Conservation (phyloP, 2,888 invertebrate genomes). For the Drosophila sordidula region DNA sequence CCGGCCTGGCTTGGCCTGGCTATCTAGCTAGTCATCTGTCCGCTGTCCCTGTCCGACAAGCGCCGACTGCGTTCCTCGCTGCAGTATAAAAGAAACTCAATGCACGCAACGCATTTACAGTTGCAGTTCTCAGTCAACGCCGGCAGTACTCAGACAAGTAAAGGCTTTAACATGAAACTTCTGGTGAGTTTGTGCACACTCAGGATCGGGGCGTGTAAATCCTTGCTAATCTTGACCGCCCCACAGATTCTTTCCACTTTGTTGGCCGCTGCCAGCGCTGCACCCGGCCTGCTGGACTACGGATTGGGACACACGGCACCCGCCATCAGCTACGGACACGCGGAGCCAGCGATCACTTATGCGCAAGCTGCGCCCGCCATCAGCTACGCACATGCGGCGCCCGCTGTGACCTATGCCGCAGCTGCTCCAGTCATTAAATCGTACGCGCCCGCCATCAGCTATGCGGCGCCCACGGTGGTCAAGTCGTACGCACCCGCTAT, state of each 20-base stretch:
- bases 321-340: slow-evolving; percentile 38
- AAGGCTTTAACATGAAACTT: slow-evolving; percentile 74
- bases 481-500: slow-evolving; percentile 70
- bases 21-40: slow-evolving; percentile 39
- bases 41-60: slow-evolving; percentile 17
- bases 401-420: slow-evolving; percentile 61
- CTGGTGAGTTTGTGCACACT: slow-evolving; percentile 66
- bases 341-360: slow-evolving; percentile 38
- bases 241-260: slow-evolving; percentile 72
- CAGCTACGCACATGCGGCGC: slow-evolving; percentile 53
- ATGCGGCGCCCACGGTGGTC: slow-evolving; percentile 44
- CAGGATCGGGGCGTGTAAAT: neutral
- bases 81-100: slow-evolving; percentile 77
- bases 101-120: slow-evolving; percentile 71
- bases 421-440: slow-evolving; percentile 55
- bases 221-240: slow-evolving; percentile 5
- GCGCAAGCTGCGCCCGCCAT: slow-evolving; percentile 21
- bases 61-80: slow-evolving; percentile 30
- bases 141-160: slow-evolving; percentile 27
- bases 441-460: slow-evolving; percentile 66
- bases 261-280: slow-evolving; percentile 66
- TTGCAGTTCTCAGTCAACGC: slow-evolving; percentile 69
- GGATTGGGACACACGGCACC: slow-evolving; percentile 52
- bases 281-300: slow-evolving; percentile 77
- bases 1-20: slow-evolving; percentile 27